Base-by-base conservation (phyloP, 2,113 vertebrate genomes). In the Hylia prasina region DNA sequence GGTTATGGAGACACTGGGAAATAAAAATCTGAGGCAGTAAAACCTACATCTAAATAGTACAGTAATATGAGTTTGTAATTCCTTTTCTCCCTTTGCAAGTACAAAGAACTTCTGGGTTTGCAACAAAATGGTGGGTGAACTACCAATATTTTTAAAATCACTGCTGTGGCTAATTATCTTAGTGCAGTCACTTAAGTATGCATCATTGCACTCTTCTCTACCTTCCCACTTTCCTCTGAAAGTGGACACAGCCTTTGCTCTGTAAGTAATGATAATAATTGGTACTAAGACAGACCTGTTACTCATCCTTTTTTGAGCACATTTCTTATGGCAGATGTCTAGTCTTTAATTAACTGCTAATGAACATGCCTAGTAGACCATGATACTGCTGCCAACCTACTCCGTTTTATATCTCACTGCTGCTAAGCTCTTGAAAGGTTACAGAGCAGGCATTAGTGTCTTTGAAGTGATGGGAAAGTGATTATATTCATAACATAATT, bases 281-380 rank as follows among this genome's bases (percentile, higher is more conserved):
- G 97, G 95, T 97, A 91, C 84, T 94, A 90, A 96, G 95, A 92
- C 95, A 96, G 96, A 96, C 94, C 88, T 96, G 96, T 90, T 98
- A 96, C 96, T 97, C 94, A 96, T 93, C 95, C 95, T 97, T 95
- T 95, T 97, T 84, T 68, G 51, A 94, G 73, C 96, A 90, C 77
- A 83, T 96, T 97, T 98, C 97, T 97, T 97, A 97, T 90, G 97
- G 97, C 97, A 98, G 96, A 96, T 97, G 97, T 98, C 97, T 97
- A 91, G 69, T 95, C 98, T 95, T 97, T 98, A 98, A 98, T 98
- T 98, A 98, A 97, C 96, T 94, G 86, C 95, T 98, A 98, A 98
- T 98, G 97, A 98, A 96, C 96, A 90, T 97, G 96, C 92, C 91
- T 96, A 91, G 96, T 93, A 95, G 97, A 97, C 97, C 85, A 25